Evolutionary conservation across 92 coral and sea anemone species (phyloP), one percentile per base, ranked within the genome.

Genomic region (Phenganax subtilis): DNA sequence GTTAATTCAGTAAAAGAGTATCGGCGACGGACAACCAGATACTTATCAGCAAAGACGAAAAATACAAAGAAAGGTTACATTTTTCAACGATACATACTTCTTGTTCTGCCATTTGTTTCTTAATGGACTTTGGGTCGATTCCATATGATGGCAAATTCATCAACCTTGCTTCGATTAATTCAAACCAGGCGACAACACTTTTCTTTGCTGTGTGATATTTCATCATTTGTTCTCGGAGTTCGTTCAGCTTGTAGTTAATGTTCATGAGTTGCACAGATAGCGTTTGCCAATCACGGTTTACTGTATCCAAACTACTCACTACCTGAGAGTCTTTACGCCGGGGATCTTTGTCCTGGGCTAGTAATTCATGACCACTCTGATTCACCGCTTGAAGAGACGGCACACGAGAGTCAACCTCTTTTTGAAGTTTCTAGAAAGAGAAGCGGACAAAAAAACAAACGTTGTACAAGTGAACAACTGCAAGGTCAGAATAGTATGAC

Each of bases 201-300:
- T 89, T 91, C 73, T 85, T 84, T 65, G 93, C 93, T 7, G 87
- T n/a, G 80, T 94, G 89, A 85, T 90, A 94, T 73, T 91, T 92
- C 75, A 87, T 87, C 67, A 91, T 88, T 81, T 94, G 97, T 54
- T 89, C 98, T 55, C 90, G 91, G 15, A 94, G 82, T 79, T 94
- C 98, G 59, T 91, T 97, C 68, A 88, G 89, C 85, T 92, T 90
- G 52, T 97, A 86, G 66, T 86, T 80, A 63, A 88, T 86, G 89
- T 94, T 94, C 77, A 94, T 88, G 78, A 91, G 92, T 85, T 92
- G 92, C 1, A 94, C 91, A 68, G 92, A 93, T 51, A 94, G 86
- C 9, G 97, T 87, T 65, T 94, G 98, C 98, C 98, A 94, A 88
- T 94, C 85, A 77, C 89, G 90, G 88, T 94, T 94, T 52, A 92